Evolutionary conservation across 2,797 vertebrate genomes (phyloP).

Genomic region (Aldrovandia affinis): DNA sequence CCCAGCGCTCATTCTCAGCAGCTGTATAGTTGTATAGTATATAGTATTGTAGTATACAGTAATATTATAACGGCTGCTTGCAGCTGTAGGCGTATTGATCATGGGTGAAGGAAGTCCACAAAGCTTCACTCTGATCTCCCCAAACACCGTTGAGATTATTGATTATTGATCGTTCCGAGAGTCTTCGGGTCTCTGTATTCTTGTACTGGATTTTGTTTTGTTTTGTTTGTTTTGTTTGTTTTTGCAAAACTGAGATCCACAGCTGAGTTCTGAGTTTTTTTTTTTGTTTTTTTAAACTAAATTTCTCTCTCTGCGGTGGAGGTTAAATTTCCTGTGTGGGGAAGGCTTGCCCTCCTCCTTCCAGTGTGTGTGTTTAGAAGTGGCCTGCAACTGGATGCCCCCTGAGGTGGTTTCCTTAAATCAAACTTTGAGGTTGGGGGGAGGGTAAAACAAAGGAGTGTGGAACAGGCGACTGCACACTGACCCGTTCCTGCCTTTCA

Average conservation of each 20-base stretch:
- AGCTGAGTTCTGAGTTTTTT: neutral
- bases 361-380: neutral
- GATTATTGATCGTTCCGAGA: neutral
- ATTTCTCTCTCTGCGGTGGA: neutral
- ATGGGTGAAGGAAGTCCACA: neutral
- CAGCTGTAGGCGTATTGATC: neutral
- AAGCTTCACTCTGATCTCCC: neutral
- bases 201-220: neutral
- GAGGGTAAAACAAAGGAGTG: neutral
- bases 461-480: neutral
- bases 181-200: neutral
- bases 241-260: neutral
- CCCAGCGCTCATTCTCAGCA: neutral
- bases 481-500: neutral
- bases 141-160: neutral
- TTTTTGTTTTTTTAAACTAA: too few relatives aligned
- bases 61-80: too few relatives aligned
- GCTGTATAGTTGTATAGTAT: neutral
- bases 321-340: neutral
- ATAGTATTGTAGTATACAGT: too few relatives aligned
- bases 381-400: neutral
- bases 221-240: neutral
- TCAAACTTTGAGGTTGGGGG: neutral
- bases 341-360: neutral
- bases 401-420: constrained; percentile 1